Evolutionary conservation across 2,888 invertebrate genomes (phyloP), one percentile per base, ranked within the genome.

Genomic region (Caenorhabditis sp.): DNA sequence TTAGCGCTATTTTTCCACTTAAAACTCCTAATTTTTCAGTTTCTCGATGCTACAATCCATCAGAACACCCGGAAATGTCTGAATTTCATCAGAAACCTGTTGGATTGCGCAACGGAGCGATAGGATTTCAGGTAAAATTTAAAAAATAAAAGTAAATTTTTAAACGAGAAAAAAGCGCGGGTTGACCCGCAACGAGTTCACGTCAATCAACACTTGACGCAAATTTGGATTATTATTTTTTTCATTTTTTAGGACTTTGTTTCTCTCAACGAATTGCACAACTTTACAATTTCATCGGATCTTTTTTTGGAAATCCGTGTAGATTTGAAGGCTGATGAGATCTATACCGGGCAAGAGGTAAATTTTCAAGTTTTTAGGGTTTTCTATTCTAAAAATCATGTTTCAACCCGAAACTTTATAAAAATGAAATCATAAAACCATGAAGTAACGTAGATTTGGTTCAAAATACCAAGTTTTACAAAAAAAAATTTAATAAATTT

Each of bases 121-220:
- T 72, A 21, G 72, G 72, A 26, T 68, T 72, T 49, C 72, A 72
- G 63, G 68, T 63, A 23, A 10, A 50, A 6, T 31, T 21, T 17
- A 58, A 37, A 58, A 58, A 19, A 31, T 5, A 58, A 58, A 19
- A 58, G n/a, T 58, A 19, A 6, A 55, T 17, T 26, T 55, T 55
- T 23, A 51, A 51, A 51, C 8, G 21, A 21, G 1, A n/a, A 19
- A 55, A 27, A 5, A 31, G 31, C 23, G 26, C n/a, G n/a, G 23
- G 23, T 17, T 43, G 23, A n/a, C 59, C 1, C 53, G 12, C 21
- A 24, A 55, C 5, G 26, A n/a, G n/a, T n/a, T n/a, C 24, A 17
- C 55, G 55, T 26, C 55, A 55, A 17, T 51, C 6, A 21, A 21
- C 5, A 4, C 23, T 21, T 51, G 51, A 23, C 51, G 51, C 21